Base-by-base conservation (phyloP, 2,797 vertebrate genomes). In the Tamandua tetradactyla region DNA sequence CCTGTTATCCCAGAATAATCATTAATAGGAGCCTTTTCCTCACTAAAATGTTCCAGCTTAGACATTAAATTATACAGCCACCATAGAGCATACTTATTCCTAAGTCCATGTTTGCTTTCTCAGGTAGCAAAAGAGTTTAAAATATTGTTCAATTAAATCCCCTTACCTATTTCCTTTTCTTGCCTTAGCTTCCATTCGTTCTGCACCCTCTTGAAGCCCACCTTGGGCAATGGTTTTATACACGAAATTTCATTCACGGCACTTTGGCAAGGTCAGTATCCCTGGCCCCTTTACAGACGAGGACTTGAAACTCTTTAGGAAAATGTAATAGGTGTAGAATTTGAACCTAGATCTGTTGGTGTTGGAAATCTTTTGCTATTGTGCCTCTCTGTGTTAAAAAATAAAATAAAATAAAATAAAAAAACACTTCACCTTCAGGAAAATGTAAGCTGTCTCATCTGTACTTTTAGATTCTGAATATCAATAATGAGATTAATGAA, bases 41-140 rank as follows among this genome's bases (percentile, higher is more conserved):
- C 32, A 40, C 32, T 13, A 32, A 49, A 76, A 15, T 57, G 62
- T 75, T 13, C 25, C 61, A 7, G 40, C 75, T 68, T 92, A 66
- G 35, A 32, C 71, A 75, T 37, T 44, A 80, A 89, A 23, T 30
- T 79, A 87, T 23, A 20, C 59, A 52, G 72, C 55, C 64, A 66
- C 44, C 15, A 35, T 62, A 90, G 7, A 93, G 7, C 40, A 76
- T 61, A 55, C 10, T 88, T 80, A 74, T 91, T 88, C 84, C 11
- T 62, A 61, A 76, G 55, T 94, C 47, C 5, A 55, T 94, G 61
- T 59, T 47, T 27, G 13, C 47, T 59, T 68, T 78, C 83, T 62
- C 61, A 64, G 72, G 61, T 87, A 76, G 69, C 59, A 87, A 92
- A 84, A 79, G 59, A 42, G 52, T 92, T 85, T 66, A 81, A 92